phyloP scores from a whole-genome alignment of 2,113 vertebrate genomes.

The Paratilapia polleni region DNA sequence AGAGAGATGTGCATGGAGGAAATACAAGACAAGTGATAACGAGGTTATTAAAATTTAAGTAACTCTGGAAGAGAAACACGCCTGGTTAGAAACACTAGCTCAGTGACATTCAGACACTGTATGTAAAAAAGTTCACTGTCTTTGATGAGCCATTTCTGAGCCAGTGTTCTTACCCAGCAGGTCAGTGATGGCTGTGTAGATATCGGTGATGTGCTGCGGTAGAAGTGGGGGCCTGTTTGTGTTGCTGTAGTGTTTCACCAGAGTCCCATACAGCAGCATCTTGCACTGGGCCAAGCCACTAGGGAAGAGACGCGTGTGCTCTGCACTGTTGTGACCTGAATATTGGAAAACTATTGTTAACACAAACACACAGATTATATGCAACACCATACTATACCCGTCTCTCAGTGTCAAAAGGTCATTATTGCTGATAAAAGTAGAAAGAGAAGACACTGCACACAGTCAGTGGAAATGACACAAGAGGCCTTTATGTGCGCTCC shows the following conservation, averaged over 20 bases:
- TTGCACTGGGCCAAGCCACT: slow-evolving; percentile 78
- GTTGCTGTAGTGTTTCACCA: slow-evolving; percentile 88
- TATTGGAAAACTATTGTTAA: neutral
- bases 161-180: slow-evolving; percentile 84
- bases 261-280: slow-evolving; percentile 84
- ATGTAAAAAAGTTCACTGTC: neutral
- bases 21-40: neutral
- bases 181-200: slow-evolving; percentile 89
- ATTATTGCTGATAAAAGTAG: neutral
- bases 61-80: neutral
- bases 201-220: slow-evolving; percentile 81
- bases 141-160: neutral
- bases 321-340: neutral
- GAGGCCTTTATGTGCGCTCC: neutral
- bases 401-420: neutral
- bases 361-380: neutral
- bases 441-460: too few relatives aligned
- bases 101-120: too few relatives aligned
- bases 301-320: slow-evolving; percentile 6
- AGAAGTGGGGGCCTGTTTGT: slow-evolving; percentile 83
- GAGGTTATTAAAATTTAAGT: neutral
- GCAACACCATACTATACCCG: rapidly evolving
- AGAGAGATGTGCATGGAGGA: neutral
- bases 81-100: too few relatives aligned
- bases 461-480: neutral